Percentiles rank a stretch among this genome's conserved stretches.
Conservation (phyloP, 1,140 invertebrate species). For the Capitella teleta region DNA sequence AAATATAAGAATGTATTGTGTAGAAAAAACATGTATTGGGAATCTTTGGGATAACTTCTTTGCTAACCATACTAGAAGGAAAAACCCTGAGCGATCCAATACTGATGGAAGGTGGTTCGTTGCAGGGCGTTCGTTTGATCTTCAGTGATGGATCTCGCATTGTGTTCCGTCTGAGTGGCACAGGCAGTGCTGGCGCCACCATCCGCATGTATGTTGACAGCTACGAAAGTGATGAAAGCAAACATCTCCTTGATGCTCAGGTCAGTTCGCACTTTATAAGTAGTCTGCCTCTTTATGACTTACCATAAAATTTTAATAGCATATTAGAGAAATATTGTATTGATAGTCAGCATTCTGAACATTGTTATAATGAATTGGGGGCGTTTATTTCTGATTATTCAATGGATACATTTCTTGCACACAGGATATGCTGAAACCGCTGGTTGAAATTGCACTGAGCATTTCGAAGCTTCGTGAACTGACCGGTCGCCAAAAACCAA, state of each 20-base stretch:
- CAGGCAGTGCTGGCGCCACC: constrained; percentile 92
- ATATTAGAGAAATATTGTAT: background rate
- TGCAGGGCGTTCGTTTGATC: constrained; percentile 79
- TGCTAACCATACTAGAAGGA: no score
- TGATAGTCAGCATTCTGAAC: background rate
- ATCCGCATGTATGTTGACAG: constrained; percentile 79
- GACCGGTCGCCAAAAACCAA: constrained; percentile 79
- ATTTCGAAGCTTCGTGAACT: constrained; percentile 71
- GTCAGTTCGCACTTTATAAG: constrained; percentile 25
- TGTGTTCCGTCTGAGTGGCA: constrained; percentile 88
- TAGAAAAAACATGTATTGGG: no score
- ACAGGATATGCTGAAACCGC: constrained; percentile 63
- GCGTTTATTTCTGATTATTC: background rate
- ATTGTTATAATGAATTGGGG: background rate
- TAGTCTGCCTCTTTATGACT: background rate
- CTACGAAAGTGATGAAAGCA: constrained; percentile 46
- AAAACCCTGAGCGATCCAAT: no score
- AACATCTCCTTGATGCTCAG: constrained; percentile 63
- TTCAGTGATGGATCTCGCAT: constrained; percentile 89
- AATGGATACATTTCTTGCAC: constrained; percentile 2
- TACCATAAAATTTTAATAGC: background rate
- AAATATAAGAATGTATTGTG: no score
- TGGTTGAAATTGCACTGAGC: constrained; percentile 77
- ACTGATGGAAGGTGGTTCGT: no score
- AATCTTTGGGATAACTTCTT: no score